Base-by-base conservation (phyloP, 1,140 invertebrate genomes). In the Drosophila watanabei region DNA sequence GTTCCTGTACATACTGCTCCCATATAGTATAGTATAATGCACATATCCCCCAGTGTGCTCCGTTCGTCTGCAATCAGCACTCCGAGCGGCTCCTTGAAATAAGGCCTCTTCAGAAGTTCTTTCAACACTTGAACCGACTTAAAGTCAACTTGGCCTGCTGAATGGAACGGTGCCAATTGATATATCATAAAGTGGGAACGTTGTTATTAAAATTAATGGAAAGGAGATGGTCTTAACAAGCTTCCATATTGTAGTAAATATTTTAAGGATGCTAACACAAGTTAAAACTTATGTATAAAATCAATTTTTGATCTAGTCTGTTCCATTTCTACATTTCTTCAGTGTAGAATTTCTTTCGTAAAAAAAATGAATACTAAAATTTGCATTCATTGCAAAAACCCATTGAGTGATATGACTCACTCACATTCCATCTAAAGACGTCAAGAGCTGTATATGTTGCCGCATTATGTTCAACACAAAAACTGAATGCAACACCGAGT, bases 121-220 rank as follows among this genome's bases (percentile, higher is more conserved):
- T 90, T 90, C 79, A 90, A 76, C 85, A 89, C 85, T 90, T 52
- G n/a, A 56, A 54, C 30, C 52, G 32, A 41, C 71, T 71, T 63
- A 60, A 72, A 75, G 69, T 71, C 46, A 58, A 59, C 70, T 81
- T 30, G n/a, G 37, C 13, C 37, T 51, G 37, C 5, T 61, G 30
- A 43, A 32, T 71, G 66, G 16, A 13, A 14, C 14, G n/a, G 30
- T 43, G 70, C 37, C 66, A 72, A 73, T 72, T 73, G 70, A 73
- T 41, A 45, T 41, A 43, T 72, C 54, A 52, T 16, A 43, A 14
- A 51, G 5, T 10, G n/a, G 10, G 4, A 43, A 43, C 14, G 57
- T 11, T 9, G n/a, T 7, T 18, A 41, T 68, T 51, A 9, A 8
- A n/a, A 14, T 24, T 10, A 30, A 48, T 41, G 16, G 7, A n/a